Percentiles rank a stretch among this genome's conserved stretches.
Conservation (phyloP, 2,113 vertebrate species). For the Grantiella picta region DNA sequence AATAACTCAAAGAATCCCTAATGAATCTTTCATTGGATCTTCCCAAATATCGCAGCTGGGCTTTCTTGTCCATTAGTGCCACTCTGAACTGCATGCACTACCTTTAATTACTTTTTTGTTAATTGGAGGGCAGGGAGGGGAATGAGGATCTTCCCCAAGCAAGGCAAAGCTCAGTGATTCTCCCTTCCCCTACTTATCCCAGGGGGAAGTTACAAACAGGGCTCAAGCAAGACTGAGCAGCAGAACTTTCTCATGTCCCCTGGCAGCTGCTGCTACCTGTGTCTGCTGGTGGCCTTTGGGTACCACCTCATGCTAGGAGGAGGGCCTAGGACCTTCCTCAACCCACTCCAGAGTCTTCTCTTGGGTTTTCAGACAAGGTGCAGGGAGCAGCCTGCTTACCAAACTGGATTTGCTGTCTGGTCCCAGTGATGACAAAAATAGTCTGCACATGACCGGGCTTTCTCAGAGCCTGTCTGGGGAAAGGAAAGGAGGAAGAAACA, state of each 20-base stretch:
- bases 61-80: slow-evolving; percentile 17
- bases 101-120: not conserved
- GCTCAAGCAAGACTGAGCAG: not conserved
- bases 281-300: not conserved
- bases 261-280: not conserved
- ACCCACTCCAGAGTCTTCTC: not conserved
- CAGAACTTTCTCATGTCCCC: not conserved
- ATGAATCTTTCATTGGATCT: slow-evolving; percentile 36
- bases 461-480: not conserved
- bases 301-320: not conserved
- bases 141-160: not conserved
- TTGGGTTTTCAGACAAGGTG: not conserved
- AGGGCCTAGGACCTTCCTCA: not conserved
- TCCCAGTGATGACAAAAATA: not conserved
- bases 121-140: not conserved
- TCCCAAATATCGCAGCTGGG: not conserved
- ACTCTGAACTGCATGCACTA: not conserved
- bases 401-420: not conserved
- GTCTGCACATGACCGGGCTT: not conserved
- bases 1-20: slow-evolving; percentile 21
- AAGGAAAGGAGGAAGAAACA: not conserved
- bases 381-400: not conserved
- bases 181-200: not conserved
- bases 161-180: not conserved
- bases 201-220: not conserved